Base-by-base conservation (phyloP, 2,797 vertebrate species). In the Hybognathus amarus region DNA sequence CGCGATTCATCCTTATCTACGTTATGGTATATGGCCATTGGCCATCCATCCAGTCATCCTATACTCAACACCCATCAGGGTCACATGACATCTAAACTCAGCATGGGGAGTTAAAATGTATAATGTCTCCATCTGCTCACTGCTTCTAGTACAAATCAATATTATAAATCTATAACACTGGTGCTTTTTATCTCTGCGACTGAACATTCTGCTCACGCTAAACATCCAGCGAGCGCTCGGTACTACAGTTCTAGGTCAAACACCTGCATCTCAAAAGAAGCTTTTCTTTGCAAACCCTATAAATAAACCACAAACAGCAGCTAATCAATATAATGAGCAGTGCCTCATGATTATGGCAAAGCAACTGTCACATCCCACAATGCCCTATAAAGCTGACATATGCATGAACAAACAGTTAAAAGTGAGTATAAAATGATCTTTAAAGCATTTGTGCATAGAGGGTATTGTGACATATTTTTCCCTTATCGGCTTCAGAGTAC, bases 321-420 rank as follows among this genome's bases (percentile, higher is more conserved):
- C 18, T 74, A 77, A 87, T 88, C 63, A 71, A 88, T 87, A 83
- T 47, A 64, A 73, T 79, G 73, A 86, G 75, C 84, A 77, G 64
- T 52, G 47, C 73, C 67, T 83, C 45, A 52, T 56, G 80, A 85
- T 77, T 63, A 80, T 70, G 68, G 27, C 63, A 59, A 66, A 56
- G 7, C 8, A 7, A 77, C 30, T 42, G 73, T 36, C 76, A 77
- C 10, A 66, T 56, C 22, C n/a, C 12, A 75, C 2, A 4, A 66
- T 47, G 27, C 20, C 36, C 33, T 27, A 54, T 27, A 75, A 47
- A 64, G 38, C 18, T 45, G 24, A 77, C n/a, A 77, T 22, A 63
- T 20, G 24, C 54, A 33, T 81, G 7, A 33, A 22, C n/a, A 59
- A 70, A 61, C 0, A 4, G 66, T 67, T 67, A 45, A 79, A 66